Base-by-base conservation (phyloP, 2,113 vertebrate species). In the Romanogobio albipinnatus region DNA sequence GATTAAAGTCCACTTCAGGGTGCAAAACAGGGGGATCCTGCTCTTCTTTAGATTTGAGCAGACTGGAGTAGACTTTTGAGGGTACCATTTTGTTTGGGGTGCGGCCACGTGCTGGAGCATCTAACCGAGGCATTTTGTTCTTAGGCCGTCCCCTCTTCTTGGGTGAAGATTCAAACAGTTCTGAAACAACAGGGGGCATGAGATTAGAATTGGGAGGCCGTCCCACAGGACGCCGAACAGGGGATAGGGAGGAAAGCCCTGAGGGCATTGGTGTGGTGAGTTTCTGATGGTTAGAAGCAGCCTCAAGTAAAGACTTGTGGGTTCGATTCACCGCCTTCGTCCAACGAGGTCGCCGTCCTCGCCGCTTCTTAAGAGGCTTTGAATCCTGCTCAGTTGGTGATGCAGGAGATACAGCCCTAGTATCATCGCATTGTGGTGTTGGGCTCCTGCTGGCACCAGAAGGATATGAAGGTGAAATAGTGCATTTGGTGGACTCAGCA, bases 21-120 rank as follows among this genome's bases (percentile, higher is more conserved):
- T 99, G 98, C 90, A 99, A 93, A 87, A 99, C 94, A 4, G 98
- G 98, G 24, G 98, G 98, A 68, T 99, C 98, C 88, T 96, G 97
- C 86, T 99, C 98, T 87, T 95, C 94, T 92, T 99, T 97, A 87
- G 97, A 98, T 4, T 97, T 98, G 43, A 97, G 92, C 77, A 97
- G 24, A 53, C 49, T 91, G 3, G 97, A 98, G 74, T 96, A 97
- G 14, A 98, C 96, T 93, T 98, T 99, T 0, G 96, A 98, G 4
- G 97, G 95, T 10, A 93, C 94, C 61, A 97, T 93, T 90, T 98
- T 99, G 17, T 96, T 94, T 81, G 96, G 92, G 5, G 90, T 94
- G 89, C 92, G 96, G 92, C 94, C 92, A 24, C 95, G 96, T 3
- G 94, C 91, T 33, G 96, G 96, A 33, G 95, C 96, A 76, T 99